Conservation (phyloP, 37 sponge, comb jelly and placozoan species). For the Axinella damicornis region DNA sequence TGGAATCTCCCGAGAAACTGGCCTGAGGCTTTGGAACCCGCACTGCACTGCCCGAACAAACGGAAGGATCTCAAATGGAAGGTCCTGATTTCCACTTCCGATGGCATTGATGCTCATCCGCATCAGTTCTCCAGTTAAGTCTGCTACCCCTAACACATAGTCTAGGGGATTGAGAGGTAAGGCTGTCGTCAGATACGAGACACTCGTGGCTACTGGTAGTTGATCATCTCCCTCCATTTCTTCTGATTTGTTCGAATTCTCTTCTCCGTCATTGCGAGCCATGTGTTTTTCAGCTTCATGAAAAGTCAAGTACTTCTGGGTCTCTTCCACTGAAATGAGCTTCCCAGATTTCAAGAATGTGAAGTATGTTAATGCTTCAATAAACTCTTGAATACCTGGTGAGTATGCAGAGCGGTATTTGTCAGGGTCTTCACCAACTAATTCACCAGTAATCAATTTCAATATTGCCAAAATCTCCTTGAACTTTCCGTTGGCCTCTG, state of each 20-base stretch:
- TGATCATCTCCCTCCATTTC: not conserved
- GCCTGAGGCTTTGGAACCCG: constrained; percentile 46
- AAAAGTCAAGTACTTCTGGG: constrained; percentile 36
- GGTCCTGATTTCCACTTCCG: constrained; percentile 45
- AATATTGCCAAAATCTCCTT: constrained; percentile 33
- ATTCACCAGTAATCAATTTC: constrained; percentile 59
- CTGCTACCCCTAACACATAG: constrained; percentile 85
- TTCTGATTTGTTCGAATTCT: not conserved
- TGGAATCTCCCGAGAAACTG: constrained; percentile 42
- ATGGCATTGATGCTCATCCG: constrained; percentile 68
- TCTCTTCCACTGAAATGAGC: constrained; percentile 50
- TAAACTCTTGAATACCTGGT: constrained; percentile 83
- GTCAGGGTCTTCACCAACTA: constrained; percentile 45
- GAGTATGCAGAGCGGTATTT: constrained; percentile 59
- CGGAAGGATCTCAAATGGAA: constrained; percentile 47
- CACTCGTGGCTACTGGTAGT: no score
- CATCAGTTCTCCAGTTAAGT: constrained; percentile 93
- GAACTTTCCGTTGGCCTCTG: constrained; percentile 42
- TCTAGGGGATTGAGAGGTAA: constrained; percentile 57
- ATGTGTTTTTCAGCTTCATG: not conserved
- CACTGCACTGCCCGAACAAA: constrained; percentile 68
- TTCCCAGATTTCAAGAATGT: constrained; percentile 36
- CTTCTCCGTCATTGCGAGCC: not conserved
- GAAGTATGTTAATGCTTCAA: constrained; percentile 81
- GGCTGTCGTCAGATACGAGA: no score